Percentiles rank a stretch among this genome's conserved stretches.
Evolutionary conservation across 2,888 invertebrate species (phyloP).

Genomic region (Zygogramma bicolorata): DNA sequence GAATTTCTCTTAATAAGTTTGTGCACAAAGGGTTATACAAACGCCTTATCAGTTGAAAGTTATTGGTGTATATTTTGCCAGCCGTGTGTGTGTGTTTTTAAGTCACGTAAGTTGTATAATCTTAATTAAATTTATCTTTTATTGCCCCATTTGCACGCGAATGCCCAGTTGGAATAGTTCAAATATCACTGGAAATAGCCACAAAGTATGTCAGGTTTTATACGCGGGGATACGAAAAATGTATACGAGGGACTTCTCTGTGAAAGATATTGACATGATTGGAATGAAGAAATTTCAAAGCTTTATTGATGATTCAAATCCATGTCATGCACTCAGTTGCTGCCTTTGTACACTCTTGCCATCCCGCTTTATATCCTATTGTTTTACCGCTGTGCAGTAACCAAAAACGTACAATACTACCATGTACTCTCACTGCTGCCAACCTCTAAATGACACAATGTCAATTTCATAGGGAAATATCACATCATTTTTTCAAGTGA

Average conservation of each 20-base stretch:
- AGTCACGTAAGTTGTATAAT: constrained; percentile 52
- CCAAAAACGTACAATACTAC: too few species aligned
- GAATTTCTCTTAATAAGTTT: constrained; percentile 20
- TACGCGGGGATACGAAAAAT: neutral
- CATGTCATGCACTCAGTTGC: too few species aligned
- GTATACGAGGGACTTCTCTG: neutral
- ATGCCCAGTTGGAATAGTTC: constrained; percentile 38
- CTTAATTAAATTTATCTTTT: constrained; percentile 55
- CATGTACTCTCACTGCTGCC: too few species aligned
- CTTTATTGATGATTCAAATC: too few species aligned
- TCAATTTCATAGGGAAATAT: too few species aligned
- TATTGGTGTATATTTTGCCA: constrained; percentile 48
- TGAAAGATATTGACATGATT: too few species aligned
- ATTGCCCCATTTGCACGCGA: constrained; percentile 53
- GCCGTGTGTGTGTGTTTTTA: constrained; percentile 47
- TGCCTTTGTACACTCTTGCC: too few species aligned
- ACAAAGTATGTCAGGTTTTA: constrained; percentile 7
- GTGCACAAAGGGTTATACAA: constrained; percentile 24
- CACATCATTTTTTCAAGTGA: too few species aligned
- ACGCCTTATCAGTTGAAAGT: constrained; percentile 38
- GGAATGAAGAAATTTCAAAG: neutral
- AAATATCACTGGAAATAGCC: constrained; percentile 21
- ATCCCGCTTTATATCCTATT: too few species aligned
- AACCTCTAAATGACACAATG: too few species aligned
- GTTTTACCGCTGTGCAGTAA: too few species aligned